phyloP scores from a whole-genome alignment of 2,113 vertebrate genomes.

The Prunella fulvescens region DNA sequence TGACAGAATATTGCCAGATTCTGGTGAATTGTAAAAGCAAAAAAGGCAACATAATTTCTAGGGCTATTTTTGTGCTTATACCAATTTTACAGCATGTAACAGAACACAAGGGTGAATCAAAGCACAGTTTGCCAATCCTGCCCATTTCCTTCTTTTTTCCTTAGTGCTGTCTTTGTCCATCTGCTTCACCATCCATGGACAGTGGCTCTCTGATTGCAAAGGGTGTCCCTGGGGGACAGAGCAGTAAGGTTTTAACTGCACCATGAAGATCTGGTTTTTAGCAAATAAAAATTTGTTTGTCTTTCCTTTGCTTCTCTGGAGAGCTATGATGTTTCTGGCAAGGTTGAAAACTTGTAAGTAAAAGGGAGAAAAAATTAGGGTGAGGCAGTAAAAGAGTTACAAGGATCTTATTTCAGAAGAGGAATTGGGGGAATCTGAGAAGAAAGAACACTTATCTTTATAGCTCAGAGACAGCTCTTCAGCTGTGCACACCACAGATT shows the following conservation, averaged over 20 bases:
- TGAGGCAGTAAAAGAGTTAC: neutral
- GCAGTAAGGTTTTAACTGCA: neutral
- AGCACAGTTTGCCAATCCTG: neutral
- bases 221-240: neutral
- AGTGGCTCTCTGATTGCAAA: neutral
- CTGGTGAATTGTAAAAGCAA: neutral
- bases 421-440: neutral
- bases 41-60: neutral
- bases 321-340: neutral
- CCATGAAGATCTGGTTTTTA: neutral
- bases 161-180: neutral
- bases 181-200: neutral
- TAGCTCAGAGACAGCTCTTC: neutral
- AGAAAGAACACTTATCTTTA: neutral
- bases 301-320: neutral
- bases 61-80: neutral
- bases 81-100: neutral
- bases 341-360: neutral
- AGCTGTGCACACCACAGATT: neutral
- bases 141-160: neutral
- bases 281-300: neutral
- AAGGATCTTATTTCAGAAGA: neutral
- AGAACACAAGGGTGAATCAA: fast-evolving
- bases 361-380: neutral
- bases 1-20: neutral